These are phyloP conservation scores for Neodon shergylaensis DNA, from an alignment of 2,113 vertebrate genomes.

Conservation along the genomic window DNA sequence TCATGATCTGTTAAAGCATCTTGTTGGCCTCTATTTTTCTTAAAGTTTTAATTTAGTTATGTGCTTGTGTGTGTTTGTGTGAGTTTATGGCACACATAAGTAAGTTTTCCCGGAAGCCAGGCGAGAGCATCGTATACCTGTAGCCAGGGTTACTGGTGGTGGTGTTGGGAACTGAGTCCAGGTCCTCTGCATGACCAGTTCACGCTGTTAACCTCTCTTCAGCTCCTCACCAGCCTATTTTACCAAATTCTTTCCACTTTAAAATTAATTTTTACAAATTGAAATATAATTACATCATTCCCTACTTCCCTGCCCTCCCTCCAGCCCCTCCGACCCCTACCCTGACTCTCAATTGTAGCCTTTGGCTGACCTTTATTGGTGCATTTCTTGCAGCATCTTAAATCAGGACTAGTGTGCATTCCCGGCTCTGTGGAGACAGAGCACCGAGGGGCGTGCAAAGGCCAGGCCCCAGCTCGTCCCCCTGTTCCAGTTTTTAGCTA, in stretches of 20 bases:
- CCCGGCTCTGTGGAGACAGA: not conserved
- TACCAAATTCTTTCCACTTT: not conserved
- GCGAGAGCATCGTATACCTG: not conserved
- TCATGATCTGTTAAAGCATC: not conserved
- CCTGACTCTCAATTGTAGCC: not conserved
- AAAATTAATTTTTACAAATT: not conserved
- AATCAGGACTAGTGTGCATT: not conserved
- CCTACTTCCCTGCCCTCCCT: not conserved
- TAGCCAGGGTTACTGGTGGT: not conserved
- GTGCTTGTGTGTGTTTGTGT: not conserved
- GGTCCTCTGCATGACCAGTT: too few relatives aligned
- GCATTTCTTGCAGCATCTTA: not conserved
- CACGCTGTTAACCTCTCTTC: not conserved
- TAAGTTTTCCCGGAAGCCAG: not conserved
- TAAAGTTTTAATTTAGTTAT: not conserved
- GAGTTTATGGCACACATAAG: not conserved
- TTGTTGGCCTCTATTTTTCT: not conserved
- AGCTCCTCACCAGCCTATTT: not conserved
- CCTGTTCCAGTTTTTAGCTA: rapidly evolving
- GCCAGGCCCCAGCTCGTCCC: rapidly evolving
- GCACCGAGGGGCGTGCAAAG: rapidly evolving
- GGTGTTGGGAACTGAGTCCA: not conserved
- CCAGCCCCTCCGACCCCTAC: not conserved
- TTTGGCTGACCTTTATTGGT: not conserved
- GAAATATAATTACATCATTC: not conserved